A percentile compares a stretch with the other conserved stretches of the same genome.
Conservation (phyloP, 2,113 vertebrate species). For the Saiga tatarica region DNA sequence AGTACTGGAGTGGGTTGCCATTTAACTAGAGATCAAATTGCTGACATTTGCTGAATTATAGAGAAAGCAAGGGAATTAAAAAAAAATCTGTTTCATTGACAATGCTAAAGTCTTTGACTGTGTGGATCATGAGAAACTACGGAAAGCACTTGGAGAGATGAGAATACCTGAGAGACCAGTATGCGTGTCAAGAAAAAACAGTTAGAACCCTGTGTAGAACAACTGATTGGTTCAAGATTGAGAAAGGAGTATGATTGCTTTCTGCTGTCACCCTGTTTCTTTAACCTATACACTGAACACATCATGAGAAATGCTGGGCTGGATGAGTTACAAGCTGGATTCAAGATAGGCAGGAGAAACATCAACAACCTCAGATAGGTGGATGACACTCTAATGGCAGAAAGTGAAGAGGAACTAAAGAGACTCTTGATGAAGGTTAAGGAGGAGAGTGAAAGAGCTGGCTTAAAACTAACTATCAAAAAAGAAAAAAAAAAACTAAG, state of each 20-base stretch:
- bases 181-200: background rate
- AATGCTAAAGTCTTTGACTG: background rate
- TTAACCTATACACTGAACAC: background rate
- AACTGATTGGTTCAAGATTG: background rate
- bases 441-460: too few relatives aligned
- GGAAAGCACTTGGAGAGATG: background rate
- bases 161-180: background rate
- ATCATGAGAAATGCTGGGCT: background rate
- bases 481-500: background rate
- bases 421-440: too few relatives aligned
- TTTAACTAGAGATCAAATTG: background rate
- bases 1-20: too few relatives aligned
- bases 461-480: too few relatives aligned
- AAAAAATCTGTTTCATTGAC: background rate
- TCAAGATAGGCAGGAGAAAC: background rate
- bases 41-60: background rate
- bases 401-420: too few relatives aligned
- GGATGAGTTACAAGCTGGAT: background rate
- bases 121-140: background rate
- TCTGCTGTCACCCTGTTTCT: background rate
- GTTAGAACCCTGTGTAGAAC: background rate
- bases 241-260: background rate
- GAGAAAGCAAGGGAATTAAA: background rate
- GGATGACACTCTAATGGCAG: too few relatives aligned
- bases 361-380: background rate